phyloP scores from a whole-genome alignment of 1,140 invertebrate species.

The Achroia grisella region DNA sequence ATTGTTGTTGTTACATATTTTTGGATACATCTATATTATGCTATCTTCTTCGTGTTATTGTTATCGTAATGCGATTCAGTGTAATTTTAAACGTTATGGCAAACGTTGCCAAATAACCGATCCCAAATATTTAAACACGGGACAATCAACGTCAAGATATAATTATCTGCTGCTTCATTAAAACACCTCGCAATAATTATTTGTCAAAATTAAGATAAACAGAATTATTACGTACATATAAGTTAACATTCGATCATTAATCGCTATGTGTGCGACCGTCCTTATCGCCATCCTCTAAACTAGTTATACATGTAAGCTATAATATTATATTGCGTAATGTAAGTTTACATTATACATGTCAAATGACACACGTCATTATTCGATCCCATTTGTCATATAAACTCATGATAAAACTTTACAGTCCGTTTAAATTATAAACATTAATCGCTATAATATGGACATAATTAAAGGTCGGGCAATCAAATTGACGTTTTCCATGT shows the following conservation, averaged over 20 bases:
- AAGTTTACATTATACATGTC: constrained; percentile 33
- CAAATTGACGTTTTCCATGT: constrained; percentile 26
- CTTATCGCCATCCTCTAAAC: constrained; percentile 72
- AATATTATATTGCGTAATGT: constrained; percentile 40
- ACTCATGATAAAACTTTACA: constrained; percentile 5
- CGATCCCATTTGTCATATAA: neutral
- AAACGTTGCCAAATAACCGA: constrained; percentile 2
- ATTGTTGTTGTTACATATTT: constrained; percentile 69
- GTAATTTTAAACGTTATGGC: constrained; percentile 27
- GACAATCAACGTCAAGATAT: constrained; percentile 11
- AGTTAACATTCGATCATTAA: constrained; percentile 54
- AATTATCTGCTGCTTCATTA: constrained; percentile 36
- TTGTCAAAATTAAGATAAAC: constrained; percentile 59
- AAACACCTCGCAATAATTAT: constrained; percentile 56
- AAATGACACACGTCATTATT: constrained; percentile 14
- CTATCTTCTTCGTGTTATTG: constrained; percentile 54
- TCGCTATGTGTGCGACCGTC: constrained; percentile 68
- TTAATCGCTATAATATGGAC: constrained; percentile 24
- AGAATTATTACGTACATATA: constrained; percentile 57
- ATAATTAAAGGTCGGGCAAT: constrained; percentile 26
- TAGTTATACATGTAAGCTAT: constrained; percentile 63
- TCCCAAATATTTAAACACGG: constrained; percentile 6
- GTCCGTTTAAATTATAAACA: neutral
- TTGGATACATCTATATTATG: constrained; percentile 67
- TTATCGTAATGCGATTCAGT: constrained; percentile 43